Base-by-base conservation (phyloP, 2,113 vertebrate species). In the Ceratotherium simum region DNA sequence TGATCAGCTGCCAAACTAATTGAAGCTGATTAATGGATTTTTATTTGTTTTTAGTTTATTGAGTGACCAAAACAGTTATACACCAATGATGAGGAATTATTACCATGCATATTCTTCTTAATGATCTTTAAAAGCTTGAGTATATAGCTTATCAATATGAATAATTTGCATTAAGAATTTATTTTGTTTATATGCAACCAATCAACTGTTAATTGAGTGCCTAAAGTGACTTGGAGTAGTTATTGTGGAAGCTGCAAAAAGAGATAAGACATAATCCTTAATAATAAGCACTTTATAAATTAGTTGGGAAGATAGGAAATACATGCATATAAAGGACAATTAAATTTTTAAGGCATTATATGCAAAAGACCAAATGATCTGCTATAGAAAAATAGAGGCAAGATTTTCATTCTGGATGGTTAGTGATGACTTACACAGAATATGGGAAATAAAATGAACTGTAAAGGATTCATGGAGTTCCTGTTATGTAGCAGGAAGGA, bases 161-260 rank as follows among this genome's bases (percentile, higher is more conserved):
- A 93, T 92, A 82, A 80, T 48, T 87, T 72, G 2, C 7, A 48
- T 33, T 84, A 93, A 51, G 39, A 73, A 96, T 95, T 78, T 79
- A 64, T 91, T 91, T 94, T 92, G 69, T 60, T 97, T 96, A 78
- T 69, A 78, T 56, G 8, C 12, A 95, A 89, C 39, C 29, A 78
- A 82, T 89, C 33, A 84, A 80, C 72, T 96, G 58, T 42, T 96
- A 91, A 90, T 84, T 80, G 18, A 93, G 3, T 93, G 51, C 8
- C 75, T 78, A 51, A 84, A 67, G n/a, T 96, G 54, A 46, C 29
- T 83, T 65, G 5, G 33, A 89, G 67, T 76, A 54, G 33, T 80
- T 51, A 91, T 90, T 64, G 27, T 90, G 25, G 73, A 33, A 96
- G 42, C 48, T 91, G 12, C 16, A 67, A 91, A 36, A 80, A 93